Evolutionary conservation across 2,113 vertebrate species (phyloP), one percentile per base, ranked within the genome.

Genomic region (Bubo blakistoni): DNA sequence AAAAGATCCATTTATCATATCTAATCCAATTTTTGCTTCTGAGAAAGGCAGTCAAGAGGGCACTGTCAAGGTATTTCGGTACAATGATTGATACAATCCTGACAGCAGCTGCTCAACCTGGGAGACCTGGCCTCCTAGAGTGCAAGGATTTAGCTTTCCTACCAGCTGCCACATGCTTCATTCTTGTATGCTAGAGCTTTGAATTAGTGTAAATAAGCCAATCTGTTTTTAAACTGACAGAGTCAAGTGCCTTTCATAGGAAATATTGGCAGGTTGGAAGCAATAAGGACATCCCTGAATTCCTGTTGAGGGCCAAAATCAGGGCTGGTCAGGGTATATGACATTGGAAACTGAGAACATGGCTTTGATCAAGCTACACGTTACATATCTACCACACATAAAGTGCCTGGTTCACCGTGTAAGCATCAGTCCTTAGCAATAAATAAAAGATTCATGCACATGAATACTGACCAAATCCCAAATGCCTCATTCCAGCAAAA

Each of bases 91-190:
- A 91, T 71, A 12, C 2, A 59, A 59, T 40, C 62, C 59, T 94
- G 73, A 77, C 59, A 91, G 73, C 58, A 92, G 80, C 81, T 91
- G 80, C 73, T 97, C 92, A 89, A 69, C 54, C 65, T 87, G 62
- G 84, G 96, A 94, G 70, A 81, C 36, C 19, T 55, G 51, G 24
- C 34, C 42, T 95, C 67, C 76, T 91, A 5, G 27, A 93, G 44
- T 27, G 11, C 62, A 90, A 89, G 73, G 62, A 88, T 78, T 61
- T 79, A 51, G 32, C 73, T 82, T 70, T 57, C 74, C 30, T 58
- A 57, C n/a, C 61, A 78, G 77, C 77, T 81, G 72, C 71, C 29
- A 76, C 12, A 15, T 1, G 1, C 16, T 91, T 57, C 29, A 10
- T 49, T 80, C 59, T 77, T 38, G 2, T 3, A 22, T 12, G 26